phyloP scores from a whole-genome alignment of 2,113 vertebrate species.

The Dascyllus trimaculatus region DNA sequence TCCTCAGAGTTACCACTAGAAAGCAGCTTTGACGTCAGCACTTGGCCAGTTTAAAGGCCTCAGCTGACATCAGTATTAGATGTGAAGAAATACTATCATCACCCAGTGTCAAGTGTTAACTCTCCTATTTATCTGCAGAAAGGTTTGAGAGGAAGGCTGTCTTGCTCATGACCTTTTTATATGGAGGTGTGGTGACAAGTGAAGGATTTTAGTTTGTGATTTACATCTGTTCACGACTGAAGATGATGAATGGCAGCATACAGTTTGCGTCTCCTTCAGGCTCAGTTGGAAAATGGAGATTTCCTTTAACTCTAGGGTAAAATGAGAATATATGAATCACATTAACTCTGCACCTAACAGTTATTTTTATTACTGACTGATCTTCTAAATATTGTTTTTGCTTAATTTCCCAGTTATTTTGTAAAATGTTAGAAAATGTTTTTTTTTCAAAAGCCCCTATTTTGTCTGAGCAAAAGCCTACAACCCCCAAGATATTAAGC shows the following conservation, averaged over 20 bases:
- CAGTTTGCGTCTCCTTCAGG: not conserved
- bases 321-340: not conserved
- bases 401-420: not conserved
- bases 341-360: too few relatives aligned
- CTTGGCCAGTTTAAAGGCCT: constrained; percentile 21
- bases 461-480: not conserved
- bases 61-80: constrained; percentile 37
- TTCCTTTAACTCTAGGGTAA: not conserved
- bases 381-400: too few relatives aligned
- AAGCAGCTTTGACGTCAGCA: constrained; percentile 56
- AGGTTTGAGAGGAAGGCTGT: constrained; percentile 14
- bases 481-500: not conserved
- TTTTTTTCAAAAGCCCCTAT: not conserved
- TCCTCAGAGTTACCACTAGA: constrained; percentile 47
- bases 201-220: not conserved
- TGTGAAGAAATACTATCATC: constrained; percentile 15
- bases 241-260: not conserved
- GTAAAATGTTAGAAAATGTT: not conserved
- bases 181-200: not conserved
- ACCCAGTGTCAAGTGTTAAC: constrained; percentile 9
- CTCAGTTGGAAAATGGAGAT: constrained; percentile 1
- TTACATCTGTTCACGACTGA: constrained; percentile 2
- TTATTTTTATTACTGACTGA: too few relatives aligned
- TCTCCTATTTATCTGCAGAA: not conserved
- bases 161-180: not conserved